These are phyloP conservation scores for Digitonthophagus gazella DNA, from an alignment of 2,888 invertebrate species.

Conservation along the genomic window DNA sequence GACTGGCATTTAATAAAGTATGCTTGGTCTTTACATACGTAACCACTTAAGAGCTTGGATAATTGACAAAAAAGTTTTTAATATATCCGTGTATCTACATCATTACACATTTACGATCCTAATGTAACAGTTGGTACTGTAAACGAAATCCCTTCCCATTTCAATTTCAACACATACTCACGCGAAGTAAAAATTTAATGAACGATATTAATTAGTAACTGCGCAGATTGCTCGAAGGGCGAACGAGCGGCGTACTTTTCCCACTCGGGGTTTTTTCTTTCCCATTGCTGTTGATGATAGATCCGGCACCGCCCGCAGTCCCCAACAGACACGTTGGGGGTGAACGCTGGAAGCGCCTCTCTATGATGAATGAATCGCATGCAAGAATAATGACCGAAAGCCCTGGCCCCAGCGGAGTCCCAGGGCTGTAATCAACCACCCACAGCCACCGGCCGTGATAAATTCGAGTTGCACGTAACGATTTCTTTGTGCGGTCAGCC, in stretches of 20 bases:
- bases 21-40: background rate
- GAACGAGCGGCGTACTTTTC: background rate
- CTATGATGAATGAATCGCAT: slow-evolving; percentile 18
- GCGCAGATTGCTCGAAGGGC: background rate
- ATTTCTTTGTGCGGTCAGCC: background rate
- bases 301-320: slow-evolving; percentile 13
- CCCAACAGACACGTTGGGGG: background rate
- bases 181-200: slow-evolving; percentile 13
- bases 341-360: slow-evolving; percentile 3
- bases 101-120: background rate
- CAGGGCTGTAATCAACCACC: slow-evolving; percentile 13
- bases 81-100: too few species aligned
- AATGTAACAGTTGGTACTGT: background rate
- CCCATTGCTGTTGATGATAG: slow-evolving; percentile 8
- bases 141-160: background rate
- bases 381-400: slow-evolving; percentile 13
- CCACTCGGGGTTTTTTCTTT: slow-evolving; percentile 2
- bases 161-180: background rate
- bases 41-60: background rate
- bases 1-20: background rate
- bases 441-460: slow-evolving; percentile 7
- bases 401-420: background rate
- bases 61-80: too few species aligned
- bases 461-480: slow-evolving; percentile 3
- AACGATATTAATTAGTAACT: slow-evolving; percentile 12